phyloP scores from a whole-genome alignment of 2,113 vertebrate species.

The Kryptolebias marmoratus region DNA sequence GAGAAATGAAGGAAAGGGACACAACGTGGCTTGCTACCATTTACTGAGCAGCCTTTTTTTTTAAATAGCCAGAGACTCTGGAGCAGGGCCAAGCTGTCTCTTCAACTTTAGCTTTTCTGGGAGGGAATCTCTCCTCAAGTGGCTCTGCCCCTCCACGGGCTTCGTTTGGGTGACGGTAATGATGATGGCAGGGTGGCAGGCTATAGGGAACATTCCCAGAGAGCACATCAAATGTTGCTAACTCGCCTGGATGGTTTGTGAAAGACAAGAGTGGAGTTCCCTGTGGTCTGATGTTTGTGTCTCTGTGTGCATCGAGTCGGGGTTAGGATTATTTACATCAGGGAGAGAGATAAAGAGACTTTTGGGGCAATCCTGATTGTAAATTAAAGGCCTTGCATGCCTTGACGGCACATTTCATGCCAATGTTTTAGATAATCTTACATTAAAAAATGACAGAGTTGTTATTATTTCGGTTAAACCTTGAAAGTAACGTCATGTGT shows the following conservation, averaged over 20 bases:
- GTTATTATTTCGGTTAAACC: too few relatives aligned
- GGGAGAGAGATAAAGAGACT: background rate
- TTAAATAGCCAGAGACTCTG: constrained; percentile 42
- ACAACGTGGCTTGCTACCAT: constrained; percentile 24
- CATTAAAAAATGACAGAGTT: too few relatives aligned
- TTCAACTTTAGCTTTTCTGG: constrained; percentile 41
- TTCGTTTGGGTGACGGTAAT: constrained; percentile 52
- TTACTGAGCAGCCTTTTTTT: constrained; percentile 45
- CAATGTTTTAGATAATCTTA: too few relatives aligned
- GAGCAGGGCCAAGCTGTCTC: constrained; percentile 53
- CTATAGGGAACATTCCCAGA: constrained; percentile 43
- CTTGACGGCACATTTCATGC: too few relatives aligned
- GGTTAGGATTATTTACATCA: background rate
- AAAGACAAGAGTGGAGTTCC: constrained; percentile 1
- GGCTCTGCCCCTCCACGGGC: constrained; percentile 20
- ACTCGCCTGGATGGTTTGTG: constrained; percentile 25
- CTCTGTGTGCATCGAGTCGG: background rate
- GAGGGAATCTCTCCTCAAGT: constrained; percentile 47
- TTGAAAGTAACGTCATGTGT: too few relatives aligned
- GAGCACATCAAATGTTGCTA: constrained; percentile 46
- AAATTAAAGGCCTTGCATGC: constrained; percentile 11
- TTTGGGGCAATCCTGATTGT: constrained; percentile 45
- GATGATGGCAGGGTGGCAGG: constrained; percentile 46
- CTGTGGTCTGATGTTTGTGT: background rate
- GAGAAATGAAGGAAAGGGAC: constrained; percentile 15